A percentile compares a stretch with the other conserved stretches of the same genome.
Conservation (phyloP, 1,140 invertebrate species). For the Lucilia cuprina region DNA sequence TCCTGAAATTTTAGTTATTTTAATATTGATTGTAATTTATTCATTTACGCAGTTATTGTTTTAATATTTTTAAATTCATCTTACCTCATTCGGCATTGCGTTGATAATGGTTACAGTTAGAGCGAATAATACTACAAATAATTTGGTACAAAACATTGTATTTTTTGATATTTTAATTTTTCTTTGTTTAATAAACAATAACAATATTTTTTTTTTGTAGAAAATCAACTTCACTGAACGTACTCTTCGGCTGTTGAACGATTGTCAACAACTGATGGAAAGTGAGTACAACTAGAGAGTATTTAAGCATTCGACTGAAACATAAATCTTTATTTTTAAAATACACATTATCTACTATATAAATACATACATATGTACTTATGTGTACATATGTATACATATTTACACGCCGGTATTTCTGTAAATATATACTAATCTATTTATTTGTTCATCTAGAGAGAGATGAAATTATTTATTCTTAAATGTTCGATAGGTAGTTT, state of each 20-base stretch:
- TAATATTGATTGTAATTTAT: too few relatives aligned
- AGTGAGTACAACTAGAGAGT: background rate
- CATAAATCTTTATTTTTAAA: background rate
- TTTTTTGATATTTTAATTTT: background rate
- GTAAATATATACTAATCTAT: too few relatives aligned
- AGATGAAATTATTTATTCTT: too few relatives aligned
- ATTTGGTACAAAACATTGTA: background rate
- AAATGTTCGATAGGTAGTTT: too few relatives aligned
- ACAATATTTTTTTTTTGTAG: background rate
- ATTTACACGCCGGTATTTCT: too few relatives aligned
- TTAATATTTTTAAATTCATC: background rate
- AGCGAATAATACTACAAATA: conserved; percentile 17
- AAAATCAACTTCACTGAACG: background rate
- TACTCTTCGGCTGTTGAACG: background rate
- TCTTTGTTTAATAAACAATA: background rate
- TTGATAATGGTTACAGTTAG: background rate
- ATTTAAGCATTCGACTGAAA: background rate
- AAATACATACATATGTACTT: too few relatives aligned
- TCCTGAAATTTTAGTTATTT: background rate
- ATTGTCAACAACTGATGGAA: background rate
- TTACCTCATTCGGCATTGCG: conserved; percentile 25
- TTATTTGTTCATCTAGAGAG: too few relatives aligned
- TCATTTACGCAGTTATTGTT: background rate
- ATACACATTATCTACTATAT: background rate
- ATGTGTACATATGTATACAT: too few relatives aligned